phyloP scores from a whole-genome alignment of 2,888 invertebrate species.

The Liodrosophila aerea region DNA sequence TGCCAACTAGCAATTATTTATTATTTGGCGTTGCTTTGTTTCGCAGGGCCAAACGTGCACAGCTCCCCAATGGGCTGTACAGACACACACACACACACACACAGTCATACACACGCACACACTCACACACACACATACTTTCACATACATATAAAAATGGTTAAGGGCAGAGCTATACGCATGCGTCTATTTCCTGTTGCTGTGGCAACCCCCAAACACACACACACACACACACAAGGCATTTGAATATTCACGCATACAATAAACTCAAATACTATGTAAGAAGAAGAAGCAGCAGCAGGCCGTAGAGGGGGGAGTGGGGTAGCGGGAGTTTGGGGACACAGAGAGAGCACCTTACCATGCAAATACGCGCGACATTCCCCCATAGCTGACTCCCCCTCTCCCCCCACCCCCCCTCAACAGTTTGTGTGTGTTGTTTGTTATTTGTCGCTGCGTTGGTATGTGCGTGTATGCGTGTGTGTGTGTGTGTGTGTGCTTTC shows the following conservation, averaged over 20 bases:
- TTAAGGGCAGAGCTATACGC: slow-evolving; percentile 55
- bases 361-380: slow-evolving; percentile 69
- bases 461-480: slow-evolving; percentile 24
- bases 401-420: slow-evolving; percentile 9
- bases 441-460: slow-evolving; percentile 63
- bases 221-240: slow-evolving; percentile 28
- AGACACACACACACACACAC: slow-evolving; percentile 26
- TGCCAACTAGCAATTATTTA: slow-evolving; percentile 77
- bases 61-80: slow-evolving; percentile 53
- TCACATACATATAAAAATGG: slow-evolving; percentile 9
- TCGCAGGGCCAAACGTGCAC: slow-evolving; percentile 60
- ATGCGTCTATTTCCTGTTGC: slow-evolving; percentile 80
- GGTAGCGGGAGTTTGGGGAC: slow-evolving; percentile 19
- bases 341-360: slow-evolving; percentile 56
- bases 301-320: neutral
- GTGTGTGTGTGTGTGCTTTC: slow-evolving; percentile 45
- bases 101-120: slow-evolving; percentile 15
- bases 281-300: too few species aligned
- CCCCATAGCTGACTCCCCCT: slow-evolving; percentile 28
- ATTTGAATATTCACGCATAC: slow-evolving; percentile 78
- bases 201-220: slow-evolving; percentile 76
- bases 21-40: slow-evolving; percentile 78
- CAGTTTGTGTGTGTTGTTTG: slow-evolving; percentile 57
- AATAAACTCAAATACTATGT: slow-evolving; percentile 72
- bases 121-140: slow-evolving; percentile 17